Evolutionary conservation across 30 jellyfish, hydroid and myxozoan species (phyloP), one percentile per base, ranked within the genome.

Genomic region (Chironex yamaguchii): DNA sequence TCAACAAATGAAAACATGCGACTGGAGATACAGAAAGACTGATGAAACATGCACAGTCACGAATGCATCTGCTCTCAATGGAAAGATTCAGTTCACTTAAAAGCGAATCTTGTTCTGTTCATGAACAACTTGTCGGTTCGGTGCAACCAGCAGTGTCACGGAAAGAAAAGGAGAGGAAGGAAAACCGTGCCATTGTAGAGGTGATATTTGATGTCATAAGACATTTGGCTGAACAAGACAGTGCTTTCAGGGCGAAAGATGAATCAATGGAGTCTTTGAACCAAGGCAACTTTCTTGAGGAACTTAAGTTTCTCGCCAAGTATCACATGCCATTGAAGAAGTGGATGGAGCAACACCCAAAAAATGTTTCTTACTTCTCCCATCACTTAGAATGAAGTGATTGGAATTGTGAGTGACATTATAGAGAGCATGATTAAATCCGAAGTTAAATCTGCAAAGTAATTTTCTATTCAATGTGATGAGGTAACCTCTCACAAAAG

Each of bases 401-500:
- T 76, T 1, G 58, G 84, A 65, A 52, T 76, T 54, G 34, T 52
- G 66, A 76, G 83, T 32, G 21, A 9, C 30, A 81, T 52, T 11
- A 69, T 52, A 32, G 49, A 65, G 6, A 78, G 29, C 36, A 54
- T 35, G n/a, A 76, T 51, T 27, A 51, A 51, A 52, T 25, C 36
- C 23, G 89, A 76, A 54, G 89, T 76, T 21, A n/a, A 12, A 32
- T 22, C 23, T 31, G 9, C 89, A 13, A 77, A 77, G 89, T 31
- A 54, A 84, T 52, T 4, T 28, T 77, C 86, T 23, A 24, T 77
- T 23, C 34, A 77, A 35, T 58, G 84, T 42, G 84, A 51, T 54
- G 89, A 77, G 35, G 89, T 77, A 4, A 77, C 89, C 23, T 77
- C 84, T 6, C 84, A 77, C 29, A 77, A 51, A 30, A 76, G 89